Percentiles rank a stretch among this genome's conserved stretches.
Evolutionary conservation across 2,797 vertebrate genomes (phyloP).

Genomic region (Trachops cirrhosus): DNA sequence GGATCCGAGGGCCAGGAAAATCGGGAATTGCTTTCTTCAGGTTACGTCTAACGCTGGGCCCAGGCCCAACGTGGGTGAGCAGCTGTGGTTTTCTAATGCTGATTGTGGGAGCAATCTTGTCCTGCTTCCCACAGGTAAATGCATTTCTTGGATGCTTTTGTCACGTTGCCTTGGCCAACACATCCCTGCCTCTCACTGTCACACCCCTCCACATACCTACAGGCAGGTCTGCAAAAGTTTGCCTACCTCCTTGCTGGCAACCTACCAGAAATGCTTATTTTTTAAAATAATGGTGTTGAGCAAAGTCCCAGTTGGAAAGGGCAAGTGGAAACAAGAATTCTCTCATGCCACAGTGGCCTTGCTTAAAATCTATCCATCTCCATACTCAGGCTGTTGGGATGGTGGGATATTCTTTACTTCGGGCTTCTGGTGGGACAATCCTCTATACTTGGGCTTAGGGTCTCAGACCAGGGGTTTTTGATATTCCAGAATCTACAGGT

Average conservation of each 20-base stretch:
- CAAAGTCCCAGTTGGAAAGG: neutral
- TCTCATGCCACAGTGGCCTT: accelerated
- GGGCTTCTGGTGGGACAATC: too few relatives aligned
- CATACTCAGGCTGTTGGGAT: accelerated
- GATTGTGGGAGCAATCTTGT: too few relatives aligned
- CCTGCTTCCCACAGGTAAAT: neutral
- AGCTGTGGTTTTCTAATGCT: neutral
- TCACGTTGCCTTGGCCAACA: neutral
- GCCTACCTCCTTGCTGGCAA: neutral
- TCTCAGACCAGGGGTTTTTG: neutral
- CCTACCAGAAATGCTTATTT: neutral
- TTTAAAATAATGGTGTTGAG: neutral
- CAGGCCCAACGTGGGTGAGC: accelerated
- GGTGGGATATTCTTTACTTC: accelerated
- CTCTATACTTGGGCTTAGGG: too few relatives aligned
- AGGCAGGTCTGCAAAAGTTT: neutral
- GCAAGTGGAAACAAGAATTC: neutral
- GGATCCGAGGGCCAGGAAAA: accelerated
- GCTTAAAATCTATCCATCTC: neutral
- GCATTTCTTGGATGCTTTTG: accelerated
- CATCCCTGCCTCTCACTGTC: neutral
- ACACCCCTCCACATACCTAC: neutral
- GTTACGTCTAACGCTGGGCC: accelerated
- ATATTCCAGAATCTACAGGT: neutral
- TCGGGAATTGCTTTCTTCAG: accelerated